A percentile compares a stretch with the other conserved stretches of the same genome.
Evolutionary conservation across 2,797 vertebrate species (phyloP).

Genomic region (Labroides dimidiatus): DNA sequence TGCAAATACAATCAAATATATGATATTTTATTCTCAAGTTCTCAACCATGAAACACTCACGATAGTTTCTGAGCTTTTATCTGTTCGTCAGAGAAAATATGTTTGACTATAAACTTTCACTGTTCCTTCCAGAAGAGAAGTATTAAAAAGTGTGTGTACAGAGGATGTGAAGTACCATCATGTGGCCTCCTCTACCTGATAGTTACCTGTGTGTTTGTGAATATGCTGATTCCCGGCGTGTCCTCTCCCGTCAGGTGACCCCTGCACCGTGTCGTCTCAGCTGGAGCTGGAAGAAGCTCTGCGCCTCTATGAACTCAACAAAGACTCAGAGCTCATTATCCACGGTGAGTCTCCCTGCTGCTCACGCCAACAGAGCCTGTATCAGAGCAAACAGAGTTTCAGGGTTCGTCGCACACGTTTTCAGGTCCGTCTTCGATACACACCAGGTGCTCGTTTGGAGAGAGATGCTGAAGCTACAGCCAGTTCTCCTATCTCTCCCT

Average conservation of each 20-base stretch:
- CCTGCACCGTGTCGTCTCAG: constrained; percentile 98
- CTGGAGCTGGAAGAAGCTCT: constrained; percentile 98
- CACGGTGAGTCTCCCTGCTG: constrained; percentile 85
- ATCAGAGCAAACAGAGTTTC: not conserved
- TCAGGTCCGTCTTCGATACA: constrained; percentile 7
- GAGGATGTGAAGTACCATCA: too few relatives aligned
- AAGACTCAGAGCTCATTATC: constrained; percentile 98
- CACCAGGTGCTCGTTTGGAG: not conserved
- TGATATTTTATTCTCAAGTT: too few relatives aligned
- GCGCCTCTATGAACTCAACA: constrained; percentile 97
- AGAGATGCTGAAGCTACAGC: too few relatives aligned
- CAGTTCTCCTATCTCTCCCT: too few relatives aligned
- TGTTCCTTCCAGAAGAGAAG: too few relatives aligned
- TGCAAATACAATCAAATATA: too few relatives aligned
- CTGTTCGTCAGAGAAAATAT: too few relatives aligned
- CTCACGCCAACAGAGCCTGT: constrained; percentile 11
- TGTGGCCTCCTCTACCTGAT: too few relatives aligned
- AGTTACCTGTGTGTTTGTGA: not conserved
- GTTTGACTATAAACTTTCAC: too few relatives aligned
- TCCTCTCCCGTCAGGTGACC: constrained; percentile 88
- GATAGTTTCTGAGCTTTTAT: too few relatives aligned
- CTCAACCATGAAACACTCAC: too few relatives aligned
- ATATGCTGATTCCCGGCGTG: constrained; percentile 38
- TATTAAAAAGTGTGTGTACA: too few relatives aligned
- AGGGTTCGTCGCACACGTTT: constrained; percentile 12